Percentiles rank a stretch among this genome's conserved stretches.
Conservation (phyloP, 2,113 vertebrate species). For the Anguilla rostrata region DNA sequence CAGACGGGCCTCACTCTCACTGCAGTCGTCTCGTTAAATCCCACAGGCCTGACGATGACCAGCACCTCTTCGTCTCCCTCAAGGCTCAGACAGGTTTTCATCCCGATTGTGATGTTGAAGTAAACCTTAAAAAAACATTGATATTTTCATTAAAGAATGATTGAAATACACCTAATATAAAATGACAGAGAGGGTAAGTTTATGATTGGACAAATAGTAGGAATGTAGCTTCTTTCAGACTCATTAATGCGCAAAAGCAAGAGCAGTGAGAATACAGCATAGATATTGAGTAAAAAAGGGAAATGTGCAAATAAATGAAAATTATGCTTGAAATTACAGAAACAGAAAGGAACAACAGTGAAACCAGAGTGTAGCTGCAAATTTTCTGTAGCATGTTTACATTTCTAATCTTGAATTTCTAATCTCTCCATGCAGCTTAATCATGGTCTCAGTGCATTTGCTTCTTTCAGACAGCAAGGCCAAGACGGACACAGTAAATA, state of each 20-base stretch:
- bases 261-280: too few species aligned
- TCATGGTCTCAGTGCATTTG: constrained; percentile 42
- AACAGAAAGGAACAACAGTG: background rate
- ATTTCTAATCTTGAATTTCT: constrained; percentile 37
- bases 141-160: background rate
- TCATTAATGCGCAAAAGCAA: too few species aligned
- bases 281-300: too few species aligned
- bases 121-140: constrained; percentile 70
- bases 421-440: constrained; percentile 41
- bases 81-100: constrained; percentile 73
- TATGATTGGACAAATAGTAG: too few species aligned
- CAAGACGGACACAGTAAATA: background rate
- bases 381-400: constrained; percentile 14
- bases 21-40: constrained; percentile 89
- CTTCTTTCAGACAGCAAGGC: constrained; percentile 28
- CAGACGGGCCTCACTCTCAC: constrained; percentile 78
- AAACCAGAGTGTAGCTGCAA: background rate
- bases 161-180: too few species aligned
- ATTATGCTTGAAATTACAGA: too few species aligned
- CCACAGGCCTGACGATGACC: constrained; percentile 80
- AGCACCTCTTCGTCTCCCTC: constrained; percentile 64
- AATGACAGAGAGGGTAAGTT: too few species aligned
- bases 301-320: too few species aligned
- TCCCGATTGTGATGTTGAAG: constrained; percentile 86
- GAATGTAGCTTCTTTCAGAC: too few species aligned